phyloP scores from a whole-genome alignment of 2,888 invertebrate species.

The Drosophila borborema region DNA sequence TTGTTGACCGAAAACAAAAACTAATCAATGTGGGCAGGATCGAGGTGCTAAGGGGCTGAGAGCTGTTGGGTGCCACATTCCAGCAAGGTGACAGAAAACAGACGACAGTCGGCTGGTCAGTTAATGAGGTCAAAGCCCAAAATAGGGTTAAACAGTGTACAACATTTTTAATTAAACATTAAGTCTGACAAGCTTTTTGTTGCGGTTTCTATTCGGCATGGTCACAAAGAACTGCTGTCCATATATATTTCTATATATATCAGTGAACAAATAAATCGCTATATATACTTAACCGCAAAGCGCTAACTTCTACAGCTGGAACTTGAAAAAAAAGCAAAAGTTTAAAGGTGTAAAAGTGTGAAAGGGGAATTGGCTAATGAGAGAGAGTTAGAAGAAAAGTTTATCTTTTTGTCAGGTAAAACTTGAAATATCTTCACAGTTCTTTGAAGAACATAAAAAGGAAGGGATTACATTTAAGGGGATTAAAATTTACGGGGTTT shows the following conservation, averaged over 20 bases:
- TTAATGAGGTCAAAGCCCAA: slow-evolving; percentile 60
- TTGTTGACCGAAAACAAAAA: slow-evolving; percentile 78
- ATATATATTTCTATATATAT: background rate
- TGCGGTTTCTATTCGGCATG: slow-evolving; percentile 37
- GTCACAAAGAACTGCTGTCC: slow-evolving; percentile 31
- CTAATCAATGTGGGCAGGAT: slow-evolving; percentile 62
- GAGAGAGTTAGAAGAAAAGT: slow-evolving; percentile 28
- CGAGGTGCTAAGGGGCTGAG: background rate
- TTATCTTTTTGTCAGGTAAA: slow-evolving; percentile 10
- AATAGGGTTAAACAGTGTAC: slow-evolving; percentile 58
- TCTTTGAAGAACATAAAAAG: background rate
- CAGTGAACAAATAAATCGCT: background rate
- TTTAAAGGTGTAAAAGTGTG: slow-evolving; percentile 6
- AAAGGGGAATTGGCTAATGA: slow-evolving; percentile 39
- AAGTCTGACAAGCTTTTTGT: slow-evolving; percentile 49
- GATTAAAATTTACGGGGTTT: background rate
- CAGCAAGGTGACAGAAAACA: slow-evolving; percentile 53
- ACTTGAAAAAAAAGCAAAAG: slow-evolving; percentile 24
- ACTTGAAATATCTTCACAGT: background rate
- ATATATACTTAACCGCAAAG: slow-evolving; percentile 35
- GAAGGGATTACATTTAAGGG: background rate
- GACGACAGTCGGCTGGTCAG: slow-evolving; percentile 25
- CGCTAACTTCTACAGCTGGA: slow-evolving; percentile 48
- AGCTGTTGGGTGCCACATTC: background rate
- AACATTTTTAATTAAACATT: slow-evolving; percentile 71